Percentiles rank a stretch among this genome's conserved stretches.
phyloP scores from a whole-genome alignment of 1,140 invertebrate species.

The Heterodera carotae region DNA sequence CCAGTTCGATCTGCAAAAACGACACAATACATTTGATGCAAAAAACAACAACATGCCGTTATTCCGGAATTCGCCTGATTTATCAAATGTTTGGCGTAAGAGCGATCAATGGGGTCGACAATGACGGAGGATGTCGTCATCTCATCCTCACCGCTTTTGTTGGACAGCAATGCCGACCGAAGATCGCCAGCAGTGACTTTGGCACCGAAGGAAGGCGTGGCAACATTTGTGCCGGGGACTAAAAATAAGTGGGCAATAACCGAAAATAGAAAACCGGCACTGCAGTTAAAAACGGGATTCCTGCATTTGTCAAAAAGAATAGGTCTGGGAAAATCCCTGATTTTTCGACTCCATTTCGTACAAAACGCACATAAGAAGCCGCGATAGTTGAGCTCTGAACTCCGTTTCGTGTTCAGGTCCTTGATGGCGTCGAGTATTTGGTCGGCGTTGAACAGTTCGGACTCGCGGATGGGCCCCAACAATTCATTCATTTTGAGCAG shows the following conservation, averaged over 20 bases:
- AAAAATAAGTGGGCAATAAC: constrained; percentile 14
- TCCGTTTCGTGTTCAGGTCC: constrained; percentile 76
- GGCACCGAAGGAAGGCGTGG: constrained; percentile 34
- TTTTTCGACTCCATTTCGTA: too few species aligned
- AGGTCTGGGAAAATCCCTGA: too few species aligned
- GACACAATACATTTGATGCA: neutral
- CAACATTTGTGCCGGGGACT: constrained; percentile 46
- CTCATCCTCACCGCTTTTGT: constrained; percentile 32
- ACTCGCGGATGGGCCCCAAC: constrained; percentile 81
- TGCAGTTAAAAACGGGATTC: too few species aligned
- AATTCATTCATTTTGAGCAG: constrained; percentile 85
- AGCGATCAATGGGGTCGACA: constrained; percentile 2
- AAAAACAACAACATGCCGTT: constrained; percentile 28
- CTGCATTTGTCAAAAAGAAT: too few species aligned
- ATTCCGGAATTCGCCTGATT: constrained; percentile 39
- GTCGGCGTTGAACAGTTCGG: constrained; percentile 81
- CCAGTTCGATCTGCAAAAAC: constrained; percentile 44
- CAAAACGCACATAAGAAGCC: constrained; percentile 65
- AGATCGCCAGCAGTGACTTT: constrained; percentile 44
- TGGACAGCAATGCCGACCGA: constrained; percentile 28
- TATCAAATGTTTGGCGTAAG: constrained; percentile 34
- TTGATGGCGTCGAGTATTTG: constrained; percentile 90
- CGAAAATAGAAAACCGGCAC: too few species aligned
- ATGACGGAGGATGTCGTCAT: neutral
- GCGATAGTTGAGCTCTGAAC: constrained; percentile 78